Evolutionary conservation across 2,797 vertebrate species (phyloP).

Genomic region (Sebastes taczanowskii): DNA sequence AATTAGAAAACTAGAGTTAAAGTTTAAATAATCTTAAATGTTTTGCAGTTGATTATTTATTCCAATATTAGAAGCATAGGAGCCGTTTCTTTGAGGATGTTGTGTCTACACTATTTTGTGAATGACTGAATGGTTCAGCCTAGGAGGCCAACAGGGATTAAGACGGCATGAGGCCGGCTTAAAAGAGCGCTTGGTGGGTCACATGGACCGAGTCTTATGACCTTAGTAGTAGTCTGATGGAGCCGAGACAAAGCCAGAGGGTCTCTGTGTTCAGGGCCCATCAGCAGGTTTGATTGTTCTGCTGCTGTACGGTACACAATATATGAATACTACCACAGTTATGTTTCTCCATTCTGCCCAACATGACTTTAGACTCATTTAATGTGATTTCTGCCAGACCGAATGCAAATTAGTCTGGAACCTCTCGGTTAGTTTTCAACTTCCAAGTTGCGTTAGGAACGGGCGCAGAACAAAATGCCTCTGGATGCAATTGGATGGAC

Average conservation of each 20-base stretch:
- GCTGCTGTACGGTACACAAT: background rate
- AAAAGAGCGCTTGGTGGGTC: conserved; percentile 39
- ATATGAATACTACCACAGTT: background rate
- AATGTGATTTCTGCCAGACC: background rate
- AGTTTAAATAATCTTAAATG: background rate
- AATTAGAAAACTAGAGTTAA: background rate
- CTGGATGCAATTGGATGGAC: too few species aligned
- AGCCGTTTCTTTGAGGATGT: background rate
- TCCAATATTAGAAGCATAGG: background rate
- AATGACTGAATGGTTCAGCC: conserved; percentile 11
- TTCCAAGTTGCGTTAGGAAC: background rate
- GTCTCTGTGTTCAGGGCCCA: background rate
- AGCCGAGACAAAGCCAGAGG: background rate
- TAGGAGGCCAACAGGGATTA: conserved; percentile 40
- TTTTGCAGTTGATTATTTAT: background rate
- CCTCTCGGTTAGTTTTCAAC: background rate
- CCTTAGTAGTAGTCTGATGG: conserved; percentile 25
- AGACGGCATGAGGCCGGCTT: conserved; percentile 32
- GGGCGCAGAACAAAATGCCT: background rate
- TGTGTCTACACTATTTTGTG: background rate
- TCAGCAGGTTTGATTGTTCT: background rate
- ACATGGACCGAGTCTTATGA: conserved; percentile 68
- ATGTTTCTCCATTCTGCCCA: background rate
- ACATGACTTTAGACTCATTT: background rate
- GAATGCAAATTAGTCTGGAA: background rate